phyloP scores from a whole-genome alignment of 2,113 vertebrate genomes.

The Gavialis gangeticus region DNA sequence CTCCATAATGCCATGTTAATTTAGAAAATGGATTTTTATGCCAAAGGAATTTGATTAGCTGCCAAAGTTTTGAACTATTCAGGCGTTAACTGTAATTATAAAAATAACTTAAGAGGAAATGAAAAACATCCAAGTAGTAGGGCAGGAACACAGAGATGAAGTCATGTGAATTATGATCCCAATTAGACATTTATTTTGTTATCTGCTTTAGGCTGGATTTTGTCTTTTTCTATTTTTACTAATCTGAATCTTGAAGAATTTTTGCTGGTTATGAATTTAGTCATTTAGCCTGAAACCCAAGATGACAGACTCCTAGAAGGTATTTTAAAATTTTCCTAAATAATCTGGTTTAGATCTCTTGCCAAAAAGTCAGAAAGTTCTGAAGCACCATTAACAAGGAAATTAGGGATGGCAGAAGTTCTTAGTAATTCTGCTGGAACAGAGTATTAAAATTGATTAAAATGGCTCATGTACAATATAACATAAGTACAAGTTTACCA shows the following conservation, averaged over 20 bases:
- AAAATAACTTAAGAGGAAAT: neutral
- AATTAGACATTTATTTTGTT: neutral
- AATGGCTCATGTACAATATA: neutral
- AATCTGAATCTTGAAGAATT: neutral
- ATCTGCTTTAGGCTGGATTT: neutral
- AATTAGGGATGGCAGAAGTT: slow-evolving; percentile 15
- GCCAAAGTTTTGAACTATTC: too few relatives aligned
- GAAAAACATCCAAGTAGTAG: slow-evolving; percentile 4
- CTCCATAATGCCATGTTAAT: neutral
- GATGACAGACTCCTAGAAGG: neutral
- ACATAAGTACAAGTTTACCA: neutral
- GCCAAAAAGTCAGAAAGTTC: neutral
- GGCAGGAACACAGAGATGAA: neutral
- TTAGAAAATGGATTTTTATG: slow-evolving; percentile 3
- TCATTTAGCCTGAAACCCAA: neutral
- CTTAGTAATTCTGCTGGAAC: neutral
- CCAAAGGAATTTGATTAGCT: neutral
- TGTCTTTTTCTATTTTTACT: neutral
- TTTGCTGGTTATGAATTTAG: neutral
- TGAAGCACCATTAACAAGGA: slow-evolving; percentile 9
- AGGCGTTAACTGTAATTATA: neutral
- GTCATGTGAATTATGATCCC: neutral
- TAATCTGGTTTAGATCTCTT: neutral
- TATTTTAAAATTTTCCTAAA: neutral
- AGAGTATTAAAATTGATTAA: neutral